Evolutionary conservation across 1,140 invertebrate species (phyloP), one percentile per base, ranked within the genome.

Genomic region (Trichonephila inaurata): DNA sequence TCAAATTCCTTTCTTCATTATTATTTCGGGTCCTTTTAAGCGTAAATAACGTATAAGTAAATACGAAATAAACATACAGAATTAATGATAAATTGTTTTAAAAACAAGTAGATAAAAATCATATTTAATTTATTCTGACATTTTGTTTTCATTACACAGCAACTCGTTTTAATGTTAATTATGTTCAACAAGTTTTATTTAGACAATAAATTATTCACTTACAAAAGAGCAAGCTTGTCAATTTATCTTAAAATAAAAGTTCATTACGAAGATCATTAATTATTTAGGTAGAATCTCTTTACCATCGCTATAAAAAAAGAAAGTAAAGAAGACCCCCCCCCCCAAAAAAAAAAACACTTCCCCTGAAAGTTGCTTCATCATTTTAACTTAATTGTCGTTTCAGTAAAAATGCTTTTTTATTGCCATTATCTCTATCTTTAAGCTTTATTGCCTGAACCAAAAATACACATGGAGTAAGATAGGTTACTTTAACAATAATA

Each of bases 351-450:
- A 72, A 40, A 77, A 19, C 28, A 28, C 28, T 77, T 7, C 12
- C 33, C 12, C 14, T 14, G n/a, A 77, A 77, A 77, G 72, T 77
- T 33, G 33, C 28, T 77, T 33, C 72, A 33, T 19, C 16, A 40
- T 77, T n/a, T 77, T 77, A 77, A 40, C 72, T 77, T 77, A 77
- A 77, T 77, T 77, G 28, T 77, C 72, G 72, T 77, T 77, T 33
- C 72, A 77, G 72, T 77, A 28, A 33, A 77, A 33, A 19, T 77
- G 24, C 28, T 40, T 77, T 40, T 77, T 77, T 77, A 77, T 40
- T 77, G 7, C 28, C 28, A 77, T 77, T 77, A 77, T 77, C 18
- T 77, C 28, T 77, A 12, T 33, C 12, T 33, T 40, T 1, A 33
- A 77, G 72, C 33, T 77, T 77, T 77, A 77, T 16, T 33, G 72